Evolutionary conservation across 2,797 vertebrate species (phyloP).

Genomic region (Stomatorhinus walkeri): DNA sequence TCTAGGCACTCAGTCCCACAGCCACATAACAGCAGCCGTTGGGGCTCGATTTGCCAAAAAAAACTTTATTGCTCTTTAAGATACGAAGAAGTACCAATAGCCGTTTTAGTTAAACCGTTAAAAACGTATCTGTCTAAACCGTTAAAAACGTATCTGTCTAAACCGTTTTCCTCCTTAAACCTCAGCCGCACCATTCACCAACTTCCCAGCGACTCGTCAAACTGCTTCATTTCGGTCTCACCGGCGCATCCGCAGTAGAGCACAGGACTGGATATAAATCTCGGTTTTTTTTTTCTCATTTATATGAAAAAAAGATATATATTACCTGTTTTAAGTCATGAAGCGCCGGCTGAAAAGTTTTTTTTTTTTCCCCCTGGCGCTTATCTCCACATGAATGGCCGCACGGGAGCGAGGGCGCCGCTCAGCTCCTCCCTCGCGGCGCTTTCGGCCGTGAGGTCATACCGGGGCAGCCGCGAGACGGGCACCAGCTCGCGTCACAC

Average conservation of each 20-base stretch:
- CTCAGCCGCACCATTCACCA: neutral
- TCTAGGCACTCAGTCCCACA: neutral
- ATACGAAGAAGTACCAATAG: neutral
- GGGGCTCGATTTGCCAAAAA: neutral
- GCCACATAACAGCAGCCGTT: neutral
- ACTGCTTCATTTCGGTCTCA: neutral
- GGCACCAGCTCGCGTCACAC: neutral
- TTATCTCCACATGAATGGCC: constrained; percentile 49
- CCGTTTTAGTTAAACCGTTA: neutral
- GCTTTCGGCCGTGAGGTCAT: constrained; percentile 53
- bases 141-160: neutral
- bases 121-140: neutral
- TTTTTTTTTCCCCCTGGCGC: constrained; percentile 25
- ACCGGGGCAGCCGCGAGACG: neutral
- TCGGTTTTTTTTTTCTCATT: neutral
- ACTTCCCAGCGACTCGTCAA: neutral
- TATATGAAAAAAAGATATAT: neutral
- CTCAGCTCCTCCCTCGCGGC: constrained; percentile 46
- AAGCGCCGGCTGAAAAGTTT: constrained; percentile 47
- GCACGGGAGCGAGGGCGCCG: constrained; percentile 33
- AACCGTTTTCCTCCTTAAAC: neutral
- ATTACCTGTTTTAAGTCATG: constrained; percentile 61
- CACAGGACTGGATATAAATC: neutral
- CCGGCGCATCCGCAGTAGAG: neutral
- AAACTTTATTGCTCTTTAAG: neutral